Conservation (phyloP, 2,113 vertebrate species). For the Megaceryle maxima region DNA sequence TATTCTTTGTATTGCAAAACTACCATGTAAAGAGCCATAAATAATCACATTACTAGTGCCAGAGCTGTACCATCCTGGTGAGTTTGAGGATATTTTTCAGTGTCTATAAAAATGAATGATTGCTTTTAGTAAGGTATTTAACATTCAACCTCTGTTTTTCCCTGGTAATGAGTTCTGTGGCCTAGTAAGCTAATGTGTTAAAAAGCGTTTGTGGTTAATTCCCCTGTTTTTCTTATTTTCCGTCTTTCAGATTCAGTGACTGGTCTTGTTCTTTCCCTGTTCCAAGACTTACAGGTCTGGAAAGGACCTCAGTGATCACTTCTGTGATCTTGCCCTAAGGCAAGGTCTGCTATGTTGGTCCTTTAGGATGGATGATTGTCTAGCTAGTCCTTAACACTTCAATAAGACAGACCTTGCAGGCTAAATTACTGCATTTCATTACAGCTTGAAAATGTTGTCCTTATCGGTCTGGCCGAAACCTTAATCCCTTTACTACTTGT, state of each 20-base stretch:
- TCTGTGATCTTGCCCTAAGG: not conserved
- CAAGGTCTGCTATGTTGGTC: not conserved
- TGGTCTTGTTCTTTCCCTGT: not conserved
- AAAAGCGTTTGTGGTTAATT: not conserved
- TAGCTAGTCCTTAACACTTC: not conserved
- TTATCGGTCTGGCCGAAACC: not conserved
- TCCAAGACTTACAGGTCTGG: not conserved
- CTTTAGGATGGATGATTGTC: not conserved
- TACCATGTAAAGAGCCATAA: not conserved
- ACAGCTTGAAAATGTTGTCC: not conserved
- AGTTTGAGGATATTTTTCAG: constrained; percentile 35
- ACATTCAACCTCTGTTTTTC: constrained; percentile 21
- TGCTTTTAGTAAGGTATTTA: constrained; percentile 12
- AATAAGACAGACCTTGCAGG: not conserved
- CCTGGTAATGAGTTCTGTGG: constrained; percentile 19
- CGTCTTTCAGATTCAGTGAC: not conserved
- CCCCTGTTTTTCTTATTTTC: not conserved
- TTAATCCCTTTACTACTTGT: constrained; percentile 19
- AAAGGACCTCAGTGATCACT: not conserved
- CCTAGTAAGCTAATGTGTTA: not conserved
- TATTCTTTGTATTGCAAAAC: not conserved
- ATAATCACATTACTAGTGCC: not conserved
- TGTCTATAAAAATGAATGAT: not conserved
- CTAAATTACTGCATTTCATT: not conserved
- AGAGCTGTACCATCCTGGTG: not conserved